phyloP scores from a whole-genome alignment of 2,888 invertebrate genomes.

The Platycnemis pennipes region DNA sequence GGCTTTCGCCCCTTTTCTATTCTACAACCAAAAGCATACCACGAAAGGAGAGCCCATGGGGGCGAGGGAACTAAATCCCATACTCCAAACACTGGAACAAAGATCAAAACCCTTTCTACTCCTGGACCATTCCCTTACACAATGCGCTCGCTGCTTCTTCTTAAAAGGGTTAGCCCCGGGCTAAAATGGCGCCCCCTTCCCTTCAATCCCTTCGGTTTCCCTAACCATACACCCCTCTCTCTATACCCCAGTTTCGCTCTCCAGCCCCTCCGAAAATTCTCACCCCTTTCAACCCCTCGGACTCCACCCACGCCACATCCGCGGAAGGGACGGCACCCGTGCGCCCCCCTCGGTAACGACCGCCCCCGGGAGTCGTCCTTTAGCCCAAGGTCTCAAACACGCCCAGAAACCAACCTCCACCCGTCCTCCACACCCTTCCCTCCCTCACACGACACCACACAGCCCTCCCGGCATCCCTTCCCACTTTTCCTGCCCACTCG shows the following conservation, averaged over 20 bases:
- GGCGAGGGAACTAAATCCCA: not conserved
- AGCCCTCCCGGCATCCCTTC: not conserved
- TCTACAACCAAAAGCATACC: slow-evolving; percentile 49
- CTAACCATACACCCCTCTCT: too few relatives aligned
- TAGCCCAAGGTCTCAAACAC: not conserved
- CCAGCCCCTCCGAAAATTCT: not conserved
- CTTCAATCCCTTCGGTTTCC: not conserved
- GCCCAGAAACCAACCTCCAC: not conserved
- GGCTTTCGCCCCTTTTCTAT: slow-evolving; percentile 44
- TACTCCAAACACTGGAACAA: slow-evolving; percentile 19
- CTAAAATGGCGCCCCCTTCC: slow-evolving; percentile 44
- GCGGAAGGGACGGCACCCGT: not conserved
- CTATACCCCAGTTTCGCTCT: not conserved
- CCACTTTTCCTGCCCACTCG: not conserved
- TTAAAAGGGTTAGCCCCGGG: slow-evolving; percentile 44
- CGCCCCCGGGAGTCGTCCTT: slow-evolving; percentile 46
- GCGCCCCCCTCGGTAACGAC: slow-evolving; percentile 10
- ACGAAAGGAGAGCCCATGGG: not conserved
- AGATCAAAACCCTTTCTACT: slow-evolving; percentile 60
- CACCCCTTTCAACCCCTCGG: not conserved
- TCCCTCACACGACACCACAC: not conserved
- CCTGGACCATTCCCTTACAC: slow-evolving; percentile 60
- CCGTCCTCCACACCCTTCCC: not conserved
- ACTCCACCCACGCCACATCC: slow-evolving; percentile 21
- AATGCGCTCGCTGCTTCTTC: slow-evolving; percentile 1